Evolutionary conservation across 2,797 vertebrate species (phyloP).

Genomic region (Malurus splendens): DNA sequence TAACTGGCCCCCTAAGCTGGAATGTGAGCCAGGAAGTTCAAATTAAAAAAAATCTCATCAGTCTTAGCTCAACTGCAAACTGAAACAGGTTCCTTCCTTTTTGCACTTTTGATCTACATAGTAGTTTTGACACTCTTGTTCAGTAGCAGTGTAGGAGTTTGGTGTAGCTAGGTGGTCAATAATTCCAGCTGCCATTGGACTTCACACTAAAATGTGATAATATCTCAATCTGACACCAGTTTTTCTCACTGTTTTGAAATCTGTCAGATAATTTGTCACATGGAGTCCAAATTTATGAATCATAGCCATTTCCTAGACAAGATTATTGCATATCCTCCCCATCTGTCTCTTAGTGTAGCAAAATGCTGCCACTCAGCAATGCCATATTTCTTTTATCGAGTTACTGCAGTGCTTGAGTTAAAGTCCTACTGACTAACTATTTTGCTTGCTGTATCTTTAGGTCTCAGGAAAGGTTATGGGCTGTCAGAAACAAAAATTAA

Average conservation of each 20-base stretch:
- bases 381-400: conserved; percentile 11
- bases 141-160: background rate
- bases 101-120: background rate
- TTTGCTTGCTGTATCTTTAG: background rate
- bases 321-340: conserved; percentile 45
- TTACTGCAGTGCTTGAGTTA: background rate
- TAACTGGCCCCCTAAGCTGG: background rate
- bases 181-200: conserved; percentile 52
- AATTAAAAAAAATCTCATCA: background rate
- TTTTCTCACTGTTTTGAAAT: conserved; percentile 60
- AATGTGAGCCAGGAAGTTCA: background rate
- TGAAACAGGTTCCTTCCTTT: background rate
- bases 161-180: conserved; percentile 36
- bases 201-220: conserved; percentile 26
- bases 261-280: conserved; percentile 52
- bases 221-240: conserved; percentile 40
- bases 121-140: conserved; percentile 8
- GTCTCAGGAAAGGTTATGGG: background rate
- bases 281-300: conserved; percentile 58
- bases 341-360: background rate
- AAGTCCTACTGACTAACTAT: background rate
- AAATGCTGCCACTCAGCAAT: conserved; percentile 29
- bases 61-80: background rate
- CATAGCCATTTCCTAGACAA: conserved; percentile 35
- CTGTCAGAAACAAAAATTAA: background rate